These are phyloP conservation scores for Ips typographus DNA, from an alignment of 1,140 invertebrate genomes.

Conservation along the genomic window DNA sequence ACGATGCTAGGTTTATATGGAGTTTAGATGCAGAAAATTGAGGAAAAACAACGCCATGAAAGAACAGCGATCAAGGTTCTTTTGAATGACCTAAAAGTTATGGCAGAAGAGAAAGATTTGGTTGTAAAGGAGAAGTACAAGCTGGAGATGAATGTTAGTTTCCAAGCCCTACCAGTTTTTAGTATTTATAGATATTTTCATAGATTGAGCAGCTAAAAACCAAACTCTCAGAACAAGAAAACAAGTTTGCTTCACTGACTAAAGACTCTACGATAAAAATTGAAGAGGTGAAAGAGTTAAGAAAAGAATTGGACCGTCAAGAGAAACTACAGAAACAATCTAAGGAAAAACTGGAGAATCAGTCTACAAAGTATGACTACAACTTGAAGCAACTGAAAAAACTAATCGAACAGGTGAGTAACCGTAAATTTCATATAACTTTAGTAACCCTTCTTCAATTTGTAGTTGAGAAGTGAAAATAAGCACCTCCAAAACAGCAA, in stretches of 20 bases:
- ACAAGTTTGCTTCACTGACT: not conserved
- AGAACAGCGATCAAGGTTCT: slow-evolving; percentile 39
- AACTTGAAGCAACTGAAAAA: slow-evolving; percentile 36
- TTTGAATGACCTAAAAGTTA: slow-evolving; percentile 38
- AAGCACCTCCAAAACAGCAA: slow-evolving; percentile 26
- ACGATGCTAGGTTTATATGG: no score
- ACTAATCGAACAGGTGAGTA: slow-evolving; percentile 34
- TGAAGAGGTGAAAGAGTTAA: slow-evolving; percentile 27
- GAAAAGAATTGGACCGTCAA: slow-evolving; percentile 2
- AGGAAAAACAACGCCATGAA: slow-evolving; percentile 42
- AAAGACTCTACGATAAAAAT: slow-evolving; percentile 23
- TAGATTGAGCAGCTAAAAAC: slow-evolving; percentile 17
- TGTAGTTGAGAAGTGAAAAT: slow-evolving; percentile 37
- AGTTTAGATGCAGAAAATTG: slow-evolving; percentile 37
- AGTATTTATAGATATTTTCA: not conserved
- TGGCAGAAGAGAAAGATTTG: slow-evolving; percentile 37
- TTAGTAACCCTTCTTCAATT: not conserved
- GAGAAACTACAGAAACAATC: slow-evolving; percentile 23
- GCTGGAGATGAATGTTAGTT: slow-evolving; percentile 6
- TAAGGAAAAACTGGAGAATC: slow-evolving; percentile 25
- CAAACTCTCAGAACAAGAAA: slow-evolving; percentile 9
- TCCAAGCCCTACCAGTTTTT: not conserved
- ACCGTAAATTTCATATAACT: no score
- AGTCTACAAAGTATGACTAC: slow-evolving; percentile 29
- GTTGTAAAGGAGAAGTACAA: slow-evolving; percentile 4